Percentiles rank a stretch among this genome's conserved stretches.
phyloP scores from a whole-genome alignment of 2,797 vertebrate species.

The Parauchenoglanis ngamensis region DNA sequence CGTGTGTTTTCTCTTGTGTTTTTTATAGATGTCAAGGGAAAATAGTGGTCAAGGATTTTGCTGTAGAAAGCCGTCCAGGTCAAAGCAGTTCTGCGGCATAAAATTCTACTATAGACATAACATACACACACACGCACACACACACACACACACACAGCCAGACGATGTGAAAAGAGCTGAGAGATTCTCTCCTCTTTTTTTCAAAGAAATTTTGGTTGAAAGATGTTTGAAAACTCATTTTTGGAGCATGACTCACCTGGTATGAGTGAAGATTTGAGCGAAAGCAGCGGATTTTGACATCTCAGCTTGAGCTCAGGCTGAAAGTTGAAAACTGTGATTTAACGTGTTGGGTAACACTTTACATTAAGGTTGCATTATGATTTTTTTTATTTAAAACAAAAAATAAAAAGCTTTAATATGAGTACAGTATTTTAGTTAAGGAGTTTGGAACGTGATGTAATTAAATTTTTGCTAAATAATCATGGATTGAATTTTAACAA shows the following conservation, averaged over 20 bases:
- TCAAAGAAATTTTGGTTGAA: neutral
- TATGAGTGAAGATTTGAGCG: neutral
- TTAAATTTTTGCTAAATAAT: no score
- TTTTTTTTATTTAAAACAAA: neutral
- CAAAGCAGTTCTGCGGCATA: neutral
- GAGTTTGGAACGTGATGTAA: no score
- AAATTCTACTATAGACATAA: neutral
- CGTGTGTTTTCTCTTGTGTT: neutral
- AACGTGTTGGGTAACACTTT: neutral
- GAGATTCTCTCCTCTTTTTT: neutral
- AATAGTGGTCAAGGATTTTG: neutral
- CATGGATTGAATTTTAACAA: neutral
- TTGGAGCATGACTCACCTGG: neutral
- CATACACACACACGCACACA: neutral
- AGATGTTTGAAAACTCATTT: neutral
- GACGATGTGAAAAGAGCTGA: neutral
- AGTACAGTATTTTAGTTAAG: neutral
- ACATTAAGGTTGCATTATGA: neutral
- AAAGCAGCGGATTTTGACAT: neutral
- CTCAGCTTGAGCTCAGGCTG: neutral
- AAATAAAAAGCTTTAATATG: neutral
- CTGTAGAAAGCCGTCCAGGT: neutral
- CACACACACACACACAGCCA: neutral
- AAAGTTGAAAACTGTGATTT: neutral
- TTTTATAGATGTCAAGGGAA: neutral